Evolutionary conservation across 2,113 vertebrate species (phyloP).

Genomic region (Oceanites oceanicus): DNA sequence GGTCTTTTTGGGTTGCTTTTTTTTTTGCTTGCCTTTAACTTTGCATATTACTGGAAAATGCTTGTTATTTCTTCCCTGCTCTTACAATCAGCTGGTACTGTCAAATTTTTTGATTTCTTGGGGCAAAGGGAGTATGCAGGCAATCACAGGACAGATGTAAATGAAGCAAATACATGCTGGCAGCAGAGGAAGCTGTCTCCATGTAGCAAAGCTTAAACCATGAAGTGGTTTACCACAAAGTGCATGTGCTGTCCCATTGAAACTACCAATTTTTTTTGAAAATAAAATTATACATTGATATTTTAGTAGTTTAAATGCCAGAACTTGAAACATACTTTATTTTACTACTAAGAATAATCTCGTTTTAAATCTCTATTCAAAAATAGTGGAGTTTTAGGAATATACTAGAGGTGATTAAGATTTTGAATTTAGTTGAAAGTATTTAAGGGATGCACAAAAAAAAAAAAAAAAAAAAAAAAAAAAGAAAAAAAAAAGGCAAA

Average conservation of each 20-base stretch:
- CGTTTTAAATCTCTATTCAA: neutral
- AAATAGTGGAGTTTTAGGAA: neutral
- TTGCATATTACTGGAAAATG: neutral
- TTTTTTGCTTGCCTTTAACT: neutral
- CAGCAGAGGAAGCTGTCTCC: neutral
- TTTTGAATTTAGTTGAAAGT: neutral
- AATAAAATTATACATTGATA: neutral
- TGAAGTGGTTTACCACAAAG: neutral
- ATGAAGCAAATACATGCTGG: neutral
- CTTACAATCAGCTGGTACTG: neutral
- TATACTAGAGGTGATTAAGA: neutral
- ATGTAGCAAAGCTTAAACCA: constrained; percentile 9
- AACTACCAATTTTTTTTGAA: neutral
- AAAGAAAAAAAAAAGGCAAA: neutral
- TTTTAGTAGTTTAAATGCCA: neutral
- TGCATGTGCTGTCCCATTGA: neutral
- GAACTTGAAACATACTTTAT: neutral
- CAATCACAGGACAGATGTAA: neutral
- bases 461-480: neutral
- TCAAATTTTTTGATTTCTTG: neutral
- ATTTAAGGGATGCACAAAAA: neutral
- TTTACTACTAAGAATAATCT: neutral
- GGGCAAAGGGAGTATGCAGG: neutral
- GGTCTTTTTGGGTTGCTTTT: neutral
- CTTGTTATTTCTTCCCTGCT: neutral